Evolutionary conservation across 2,888 invertebrate genomes (phyloP), one percentile per base, ranked within the genome.

Genomic region (Drosophila austrosaltans): DNA sequence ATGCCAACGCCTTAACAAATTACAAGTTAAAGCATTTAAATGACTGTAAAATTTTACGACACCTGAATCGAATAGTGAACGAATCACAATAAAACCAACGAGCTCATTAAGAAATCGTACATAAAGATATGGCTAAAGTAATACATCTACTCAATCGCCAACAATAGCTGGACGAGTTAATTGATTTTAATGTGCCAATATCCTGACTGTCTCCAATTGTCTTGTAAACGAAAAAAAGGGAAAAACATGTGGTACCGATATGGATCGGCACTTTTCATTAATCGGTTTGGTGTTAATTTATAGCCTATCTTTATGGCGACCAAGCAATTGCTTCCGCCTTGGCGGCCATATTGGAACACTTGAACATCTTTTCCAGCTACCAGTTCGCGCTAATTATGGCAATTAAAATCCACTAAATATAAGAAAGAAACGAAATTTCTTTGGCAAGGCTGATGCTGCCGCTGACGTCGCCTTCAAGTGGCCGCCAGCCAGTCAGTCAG

Each of bases 401-500:
- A 90, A 88, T 88, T 90, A 89, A 87, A 89, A 80, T 72, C 77
- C 85, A 90, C 90, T 88, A 88, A 90, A 90, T 90, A 81, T 61
- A 60, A 62, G 68, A 62, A 69, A 63, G 65, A 73, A 86, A 84
- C 66, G 70, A 75, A 69, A 72, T 70, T 58, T 69, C 79, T 72
- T 66, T 66, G 63, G 64, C 56, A 66, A 58, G 39, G 20, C 39
- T 36, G 48, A 12, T 48, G 48, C 48, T 16, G 48, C 25, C 25
- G 48, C 48, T 48, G 48, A 48, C 48, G 48, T 48, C 48, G 48
- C 48, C 48, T 48, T 48, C 48, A 48, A 48, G 44, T 48, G 44
- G 44, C 22, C 36, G 36, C 36, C 36, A 20, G 44, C 8, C 44
- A 48, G 20, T 48, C 44, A 48, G 44, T 48, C 20, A 8, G 44